Base-by-base conservation (phyloP, 2,888 invertebrate genomes). In the Tenthredo scrophulariae region DNA sequence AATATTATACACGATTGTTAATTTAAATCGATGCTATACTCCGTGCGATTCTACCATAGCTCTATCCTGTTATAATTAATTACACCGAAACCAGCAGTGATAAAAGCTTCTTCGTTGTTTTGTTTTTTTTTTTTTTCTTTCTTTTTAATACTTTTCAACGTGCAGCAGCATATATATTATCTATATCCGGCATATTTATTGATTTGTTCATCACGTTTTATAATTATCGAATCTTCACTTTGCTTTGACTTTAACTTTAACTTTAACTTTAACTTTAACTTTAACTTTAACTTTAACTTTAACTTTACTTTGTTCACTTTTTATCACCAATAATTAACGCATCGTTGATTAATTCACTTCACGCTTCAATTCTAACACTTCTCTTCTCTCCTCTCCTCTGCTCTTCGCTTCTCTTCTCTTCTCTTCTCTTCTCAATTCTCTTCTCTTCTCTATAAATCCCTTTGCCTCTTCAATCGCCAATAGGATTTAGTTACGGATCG, bases 271-370 rank as follows among this genome's bases (percentile, higher is more conserved):
- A 13, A 43, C 43, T 43, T 43, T 43, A 43, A 7, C 7, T 18
- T 70, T 70, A 18, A n/a, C 13, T 46, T 46, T 46, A 37, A 37
- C 10, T 43, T 43, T 43, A 13, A 43, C 43, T 43, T 43, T 43
- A 43, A 7, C 7, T 18, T 70, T 70, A 18, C 5, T 43, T 40
- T 72, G 3, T 40, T 72, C 7, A 13, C 22, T 18, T 72, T 80
- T 79, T 84, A 62, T 70, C 10, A 50, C 18, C 15, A 22, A 46
- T 29, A 67, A 72, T 74, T 74, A 74, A 74, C 74, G 74, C 18
- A 77, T 77, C 77, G 77, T 77, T 77, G 77, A 77, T 77, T 70
- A 80, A 79, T 62, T 80, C n/a, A 84, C n/a, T 74, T 75, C 5
- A 84, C 75, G 62, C 77, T 79, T 84, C 37, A 15, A 84, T 74